These are phyloP conservation scores for Vicugna pacos DNA, from an alignment of 2,113 vertebrate species.

Conservation along the genomic window DNA sequence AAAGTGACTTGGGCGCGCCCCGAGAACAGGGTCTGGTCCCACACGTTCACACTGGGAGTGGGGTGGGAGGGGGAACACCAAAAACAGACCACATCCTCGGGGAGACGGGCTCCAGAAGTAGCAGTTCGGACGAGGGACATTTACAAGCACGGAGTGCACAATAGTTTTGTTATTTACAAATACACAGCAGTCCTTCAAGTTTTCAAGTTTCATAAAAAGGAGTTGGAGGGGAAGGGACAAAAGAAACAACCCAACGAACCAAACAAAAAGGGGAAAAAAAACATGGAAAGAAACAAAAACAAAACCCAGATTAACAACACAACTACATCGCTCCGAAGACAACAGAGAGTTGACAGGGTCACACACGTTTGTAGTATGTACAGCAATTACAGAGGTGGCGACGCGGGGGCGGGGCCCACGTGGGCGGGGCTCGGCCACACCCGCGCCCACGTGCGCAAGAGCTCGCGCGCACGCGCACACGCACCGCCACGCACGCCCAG, in stretches of 20 bases:
- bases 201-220: conserved; percentile 94
- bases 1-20: conserved; percentile 72
- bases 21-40: conserved; percentile 86
- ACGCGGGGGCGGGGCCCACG: conserved; percentile 55
- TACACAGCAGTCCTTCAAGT: conserved; percentile 99
- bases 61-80: background rate
- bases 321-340: conserved; percentile 87
- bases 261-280: conserved; percentile 82
- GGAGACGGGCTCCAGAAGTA: conserved; percentile 83
- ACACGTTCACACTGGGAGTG: conserved; percentile 16
- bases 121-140: conserved; percentile 93
- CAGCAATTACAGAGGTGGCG: conserved; percentile 88
- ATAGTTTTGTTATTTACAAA: conserved; percentile 96
- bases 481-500: background rate
- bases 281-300: conserved; percentile 78
- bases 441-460: background rate
- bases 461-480: conserved; percentile 30
- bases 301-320: conserved; percentile 89
- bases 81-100: conserved; percentile 82
- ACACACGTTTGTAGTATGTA: conserved; percentile 90
- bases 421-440: conserved; percentile 34
- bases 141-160: conserved; percentile 96
- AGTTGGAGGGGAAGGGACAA: background rate
- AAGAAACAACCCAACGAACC: conserved; percentile 81
- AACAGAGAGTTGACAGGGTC: conserved; percentile 90